Evolutionary conservation across 2,113 vertebrate genomes (phyloP).

Genomic region (Notarius lentiginosus): DNA sequence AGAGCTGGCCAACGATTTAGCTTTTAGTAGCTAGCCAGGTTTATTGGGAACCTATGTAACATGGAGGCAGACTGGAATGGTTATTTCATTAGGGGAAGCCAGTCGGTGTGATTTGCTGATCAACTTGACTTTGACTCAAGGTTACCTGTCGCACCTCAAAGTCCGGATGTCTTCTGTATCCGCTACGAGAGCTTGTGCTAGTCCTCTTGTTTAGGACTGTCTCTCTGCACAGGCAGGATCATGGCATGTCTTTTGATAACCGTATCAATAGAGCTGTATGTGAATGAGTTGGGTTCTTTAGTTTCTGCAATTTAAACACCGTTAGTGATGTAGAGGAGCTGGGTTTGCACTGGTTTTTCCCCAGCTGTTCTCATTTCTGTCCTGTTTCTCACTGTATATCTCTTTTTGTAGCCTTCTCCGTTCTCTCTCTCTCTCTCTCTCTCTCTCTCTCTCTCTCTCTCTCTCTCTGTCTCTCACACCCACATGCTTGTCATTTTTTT

Average conservation of each 20-base stretch:
- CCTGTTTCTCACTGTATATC: not conserved
- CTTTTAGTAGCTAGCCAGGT: not conserved
- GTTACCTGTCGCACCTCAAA: not conserved
- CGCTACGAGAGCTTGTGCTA: not conserved
- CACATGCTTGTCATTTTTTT: conserved; percentile 27
- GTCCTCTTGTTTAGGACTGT: not conserved
- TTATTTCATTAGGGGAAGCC: not conserved
- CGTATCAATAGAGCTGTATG: not conserved
- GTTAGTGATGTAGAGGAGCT: conserved; percentile 29
- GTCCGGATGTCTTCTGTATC: not conserved
- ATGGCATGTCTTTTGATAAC: not conserved
- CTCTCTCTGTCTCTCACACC: conserved; percentile 26
- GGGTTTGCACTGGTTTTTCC: conserved; percentile 15
- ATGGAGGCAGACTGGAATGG: not conserved
- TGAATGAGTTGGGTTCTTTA: not conserved
- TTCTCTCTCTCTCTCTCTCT: conserved; percentile 37
- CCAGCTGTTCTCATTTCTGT: not conserved
- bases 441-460: conserved; percentile 35
- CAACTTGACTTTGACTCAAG: not conserved
- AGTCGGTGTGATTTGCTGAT: not conserved
- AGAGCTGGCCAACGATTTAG: not conserved
- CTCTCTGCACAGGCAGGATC: not conserved
- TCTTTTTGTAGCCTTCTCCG: conserved; percentile 6
- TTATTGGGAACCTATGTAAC: not conserved
- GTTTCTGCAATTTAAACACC: not conserved